These are phyloP conservation scores for Miichthys miiuy DNA, from an alignment of 2,797 vertebrate genomes.

Conservation along the genomic window DNA sequence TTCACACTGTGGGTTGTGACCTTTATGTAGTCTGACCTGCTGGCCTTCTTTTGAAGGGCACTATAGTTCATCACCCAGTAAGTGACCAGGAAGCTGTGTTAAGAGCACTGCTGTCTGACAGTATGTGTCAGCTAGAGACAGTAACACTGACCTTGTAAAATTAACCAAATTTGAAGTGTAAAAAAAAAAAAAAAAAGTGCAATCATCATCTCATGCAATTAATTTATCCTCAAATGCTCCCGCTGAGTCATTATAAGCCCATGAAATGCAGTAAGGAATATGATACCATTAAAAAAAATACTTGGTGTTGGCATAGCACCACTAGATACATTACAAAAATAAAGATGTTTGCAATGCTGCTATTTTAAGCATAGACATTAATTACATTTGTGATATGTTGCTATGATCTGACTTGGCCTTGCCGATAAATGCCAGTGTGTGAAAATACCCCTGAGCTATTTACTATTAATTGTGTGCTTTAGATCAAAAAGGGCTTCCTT, in stretches of 20 bases:
- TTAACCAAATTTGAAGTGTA: neutral
- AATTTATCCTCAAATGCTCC: conserved; percentile 20
- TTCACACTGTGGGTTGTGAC: conserved; percentile 21
- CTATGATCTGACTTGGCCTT: neutral
- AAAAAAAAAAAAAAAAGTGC: too few species aligned
- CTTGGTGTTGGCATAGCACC: too few species aligned
- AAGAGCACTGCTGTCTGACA: conserved; percentile 7
- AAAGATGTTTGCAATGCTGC: neutral
- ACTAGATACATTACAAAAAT: neutral
- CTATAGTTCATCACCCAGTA: conserved; percentile 7
- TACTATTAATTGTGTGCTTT: neutral
- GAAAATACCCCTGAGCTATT: neutral
- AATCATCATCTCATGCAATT: neutral
- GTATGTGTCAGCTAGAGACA: neutral
- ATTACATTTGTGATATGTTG: neutral
- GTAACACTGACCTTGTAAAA: neutral
- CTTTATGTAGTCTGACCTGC: conserved; percentile 42
- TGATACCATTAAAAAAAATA: neutral
- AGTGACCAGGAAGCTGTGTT: conserved; percentile 19
- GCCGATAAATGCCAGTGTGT: neutral
- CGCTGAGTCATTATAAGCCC: neutral
- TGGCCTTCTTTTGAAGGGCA: conserved; percentile 44
- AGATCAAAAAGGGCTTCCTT: neutral
- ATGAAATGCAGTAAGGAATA: neutral
- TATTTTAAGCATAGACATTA: neutral